These are phyloP conservation scores for Phaethon lepturus DNA, from an alignment of 2,113 vertebrate genomes.

Conservation along the genomic window DNA sequence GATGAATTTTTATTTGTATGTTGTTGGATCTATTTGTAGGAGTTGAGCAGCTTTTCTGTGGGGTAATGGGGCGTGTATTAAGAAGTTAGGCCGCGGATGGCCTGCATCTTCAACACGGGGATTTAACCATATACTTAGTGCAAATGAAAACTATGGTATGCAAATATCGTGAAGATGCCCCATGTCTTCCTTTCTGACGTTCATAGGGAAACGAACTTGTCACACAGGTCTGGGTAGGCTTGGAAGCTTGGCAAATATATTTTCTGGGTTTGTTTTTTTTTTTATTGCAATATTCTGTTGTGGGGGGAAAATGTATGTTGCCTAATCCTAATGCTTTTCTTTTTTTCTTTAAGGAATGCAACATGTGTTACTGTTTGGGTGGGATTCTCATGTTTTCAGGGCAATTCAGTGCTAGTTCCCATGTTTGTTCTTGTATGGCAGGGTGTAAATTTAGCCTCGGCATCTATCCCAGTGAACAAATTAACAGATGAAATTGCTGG, in stretches of 20 bases:
- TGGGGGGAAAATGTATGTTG: neutral
- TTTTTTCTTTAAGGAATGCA: neutral
- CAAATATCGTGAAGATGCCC: neutral
- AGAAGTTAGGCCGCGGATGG: neutral
- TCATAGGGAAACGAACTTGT: neutral
- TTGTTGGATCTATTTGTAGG: neutral
- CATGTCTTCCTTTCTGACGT: neutral
- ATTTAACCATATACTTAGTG: neutral
- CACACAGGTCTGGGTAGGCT: neutral
- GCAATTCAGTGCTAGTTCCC: neutral
- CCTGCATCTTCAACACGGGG: neutral
- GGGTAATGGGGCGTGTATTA: accelerated
- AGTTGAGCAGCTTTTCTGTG: neutral
- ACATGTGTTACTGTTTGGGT: neutral
- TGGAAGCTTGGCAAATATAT: neutral
- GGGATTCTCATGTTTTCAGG: neutral
- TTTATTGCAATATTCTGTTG: neutral
- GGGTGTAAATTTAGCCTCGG: neutral
- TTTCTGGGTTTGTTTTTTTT: accelerated
- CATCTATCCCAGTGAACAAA: neutral
- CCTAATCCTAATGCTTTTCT: neutral
- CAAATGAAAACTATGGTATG: neutral
- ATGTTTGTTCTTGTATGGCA: neutral
- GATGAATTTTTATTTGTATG: neutral
- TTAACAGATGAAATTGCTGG: neutral